Percentiles rank a stretch among this genome's conserved stretches.
phyloP scores from a whole-genome alignment of 2,888 invertebrate genomes.

The Stramonita haemastoma region DNA sequence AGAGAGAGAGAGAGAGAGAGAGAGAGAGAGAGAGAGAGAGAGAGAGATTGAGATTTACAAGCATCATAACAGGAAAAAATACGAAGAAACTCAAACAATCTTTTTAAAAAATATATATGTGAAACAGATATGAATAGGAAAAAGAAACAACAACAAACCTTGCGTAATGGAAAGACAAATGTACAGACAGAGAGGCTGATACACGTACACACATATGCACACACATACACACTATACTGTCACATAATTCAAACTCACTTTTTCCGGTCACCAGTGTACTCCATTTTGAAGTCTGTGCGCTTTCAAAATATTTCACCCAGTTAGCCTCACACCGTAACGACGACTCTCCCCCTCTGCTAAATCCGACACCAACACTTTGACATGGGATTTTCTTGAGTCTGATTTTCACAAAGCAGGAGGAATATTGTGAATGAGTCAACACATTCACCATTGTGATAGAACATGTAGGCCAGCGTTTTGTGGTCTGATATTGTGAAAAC shows the following conservation, averaged over 20 bases:
- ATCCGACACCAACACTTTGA: neutral
- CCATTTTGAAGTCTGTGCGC: neutral
- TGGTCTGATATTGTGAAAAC: neutral
- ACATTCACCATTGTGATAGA: neutral
- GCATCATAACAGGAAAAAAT: too few relatives aligned
- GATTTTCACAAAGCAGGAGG: neutral
- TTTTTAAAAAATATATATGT: too few relatives aligned
- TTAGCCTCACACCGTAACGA: neutral
- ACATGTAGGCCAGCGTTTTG: neutral
- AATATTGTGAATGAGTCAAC: neutral
- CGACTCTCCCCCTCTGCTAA: neutral
- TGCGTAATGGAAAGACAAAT: too few relatives aligned
- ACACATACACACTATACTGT: neutral
- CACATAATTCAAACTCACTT: slow-evolving; percentile 1
- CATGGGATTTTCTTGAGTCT: neutral
- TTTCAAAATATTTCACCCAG: neutral
- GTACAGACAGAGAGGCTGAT: neutral
- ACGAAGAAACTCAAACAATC: too few relatives aligned
- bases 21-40: slow-evolving; percentile 31
- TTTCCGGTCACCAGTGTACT: neutral
- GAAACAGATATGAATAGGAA: too few relatives aligned
- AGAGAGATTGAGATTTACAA: neutral
- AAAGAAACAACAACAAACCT: too few relatives aligned
- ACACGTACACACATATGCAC: neutral
- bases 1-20: slow-evolving; percentile 9